Conservation (phyloP, 2,888 invertebrate genomes). For the Apamea monoglypha region DNA sequence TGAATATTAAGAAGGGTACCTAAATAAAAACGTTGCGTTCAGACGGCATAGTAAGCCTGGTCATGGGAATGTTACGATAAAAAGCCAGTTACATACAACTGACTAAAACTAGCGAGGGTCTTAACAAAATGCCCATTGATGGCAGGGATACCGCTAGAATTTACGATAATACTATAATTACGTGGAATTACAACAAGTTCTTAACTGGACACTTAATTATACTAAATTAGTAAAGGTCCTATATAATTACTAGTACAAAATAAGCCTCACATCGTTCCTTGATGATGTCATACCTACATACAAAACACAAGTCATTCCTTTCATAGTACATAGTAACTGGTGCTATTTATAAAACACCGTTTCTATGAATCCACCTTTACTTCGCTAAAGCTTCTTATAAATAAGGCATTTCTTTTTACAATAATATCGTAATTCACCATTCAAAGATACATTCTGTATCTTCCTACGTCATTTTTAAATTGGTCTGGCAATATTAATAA, state of each 20-base stretch:
- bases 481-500: constrained; percentile 54
- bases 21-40: constrained; percentile 37
- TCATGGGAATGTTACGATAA: constrained; percentile 47
- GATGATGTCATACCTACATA: constrained; percentile 43
- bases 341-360: constrained; percentile 49
- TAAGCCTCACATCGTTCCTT: constrained; percentile 56
- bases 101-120: constrained; percentile 56
- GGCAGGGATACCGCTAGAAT: constrained; percentile 46
- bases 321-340: constrained; percentile 51
- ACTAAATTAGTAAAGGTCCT: constrained; percentile 55
- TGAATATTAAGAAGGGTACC: constrained; percentile 18
- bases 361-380: constrained; percentile 48
- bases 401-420: constrained; percentile 69
- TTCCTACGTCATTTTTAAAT: constrained; percentile 57
- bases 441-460: constrained; percentile 50
- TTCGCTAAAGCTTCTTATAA: constrained; percentile 66
- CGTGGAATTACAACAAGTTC: constrained; percentile 64
- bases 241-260: constrained; percentile 63
- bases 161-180: constrained; percentile 59
- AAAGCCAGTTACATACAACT: constrained; percentile 55
- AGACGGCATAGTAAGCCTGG: constrained; percentile 13
- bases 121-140: constrained; percentile 41
- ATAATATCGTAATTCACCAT: constrained; percentile 52
- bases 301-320: constrained; percentile 48
- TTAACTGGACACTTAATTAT: constrained; percentile 63